Base-by-base conservation (phyloP, 1,140 invertebrate species). In the Campodea augens region DNA sequence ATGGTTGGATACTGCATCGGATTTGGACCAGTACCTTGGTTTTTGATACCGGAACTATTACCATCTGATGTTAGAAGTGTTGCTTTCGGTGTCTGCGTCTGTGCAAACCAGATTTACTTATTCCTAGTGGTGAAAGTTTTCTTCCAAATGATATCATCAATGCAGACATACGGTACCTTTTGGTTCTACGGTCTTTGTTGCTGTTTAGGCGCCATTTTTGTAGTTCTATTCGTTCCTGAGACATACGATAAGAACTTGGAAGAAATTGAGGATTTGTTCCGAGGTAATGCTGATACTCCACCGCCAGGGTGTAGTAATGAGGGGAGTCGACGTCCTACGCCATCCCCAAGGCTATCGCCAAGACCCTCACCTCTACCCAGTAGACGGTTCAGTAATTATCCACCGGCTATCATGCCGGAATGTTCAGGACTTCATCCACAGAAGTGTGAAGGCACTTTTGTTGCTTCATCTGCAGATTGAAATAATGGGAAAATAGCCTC, bases 191-290 rank as follows among this genome's bases (percentile, higher is more conserved):
- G 75, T 20, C 57, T 62, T 1, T 57, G 81, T 45, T 71, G 76
- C 13, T 56, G 77, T 2, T 5, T 75, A 23, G 78, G 80, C 2
- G 69, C 73, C 4, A 53, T 73, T 12, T 64, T 80, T 24, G 57
- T 82, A 36, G 72, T 69, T 44, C 65, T 75, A 24, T 71, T 74
- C 45, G 56, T 88, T 20, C 82, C 84, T 5, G 81, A 88, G 63
- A 88, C 82, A 0, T 82, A 77, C 61, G 78, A 80, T 7, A 78
- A 73, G 51, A 75, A 72, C 19, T 62, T 87, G 42, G 73, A 82
- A 55, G 79, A 87, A 55, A 82, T 87, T 45, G 73, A 76, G 54
- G 66, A 68, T 25, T 59, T 57, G 36, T 73, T 74, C 49, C 25
- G 15, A 15, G 27, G 7, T 15, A 15, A 32, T 32, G 27, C 7